phyloP scores from a whole-genome alignment of 1,140 invertebrate species.

The Hycleus phaleratus region DNA sequence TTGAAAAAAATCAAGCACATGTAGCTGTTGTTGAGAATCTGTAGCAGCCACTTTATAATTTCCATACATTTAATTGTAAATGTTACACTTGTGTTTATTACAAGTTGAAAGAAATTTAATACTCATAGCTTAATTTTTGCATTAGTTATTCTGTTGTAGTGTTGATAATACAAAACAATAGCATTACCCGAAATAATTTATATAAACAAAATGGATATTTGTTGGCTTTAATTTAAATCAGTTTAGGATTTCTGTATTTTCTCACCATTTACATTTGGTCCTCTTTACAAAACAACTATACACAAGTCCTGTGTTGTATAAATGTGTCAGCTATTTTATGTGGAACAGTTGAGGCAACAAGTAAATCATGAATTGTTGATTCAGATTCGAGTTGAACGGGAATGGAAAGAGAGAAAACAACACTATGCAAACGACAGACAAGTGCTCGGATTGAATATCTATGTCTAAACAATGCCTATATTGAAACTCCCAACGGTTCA shows the following conservation, averaged over 20 bases:
- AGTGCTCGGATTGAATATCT: conserved; percentile 29
- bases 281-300: conserved; percentile 7
- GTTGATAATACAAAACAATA: no score
- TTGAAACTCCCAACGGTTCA: conserved; percentile 2
- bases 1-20: no score
- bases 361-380: conserved; percentile 29
- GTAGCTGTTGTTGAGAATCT: no score
- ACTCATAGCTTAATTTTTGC: no score
- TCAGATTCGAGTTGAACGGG: conserved; percentile 11
- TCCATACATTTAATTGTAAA: no score
- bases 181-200: conserved; percentile 4
- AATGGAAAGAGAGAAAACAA: not conserved
- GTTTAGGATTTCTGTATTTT: conserved; percentile 13
- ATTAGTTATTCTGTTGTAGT: no score
- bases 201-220: conserved; percentile 10
- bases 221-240: conserved; percentile 12
- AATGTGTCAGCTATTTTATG: conserved; percentile 9
- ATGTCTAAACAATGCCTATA: conserved; percentile 27
- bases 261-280: conserved; percentile 11
- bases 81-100: no score
- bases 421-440: conserved; percentile 28
- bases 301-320: not conserved
- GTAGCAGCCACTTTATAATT: no score
- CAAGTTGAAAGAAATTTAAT: no score
- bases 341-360: conserved; percentile 21